A percentile compares a stretch with the other conserved stretches of the same genome.
Conservation (phyloP, 2,113 vertebrate genomes). For the Varanus komodoensis region DNA sequence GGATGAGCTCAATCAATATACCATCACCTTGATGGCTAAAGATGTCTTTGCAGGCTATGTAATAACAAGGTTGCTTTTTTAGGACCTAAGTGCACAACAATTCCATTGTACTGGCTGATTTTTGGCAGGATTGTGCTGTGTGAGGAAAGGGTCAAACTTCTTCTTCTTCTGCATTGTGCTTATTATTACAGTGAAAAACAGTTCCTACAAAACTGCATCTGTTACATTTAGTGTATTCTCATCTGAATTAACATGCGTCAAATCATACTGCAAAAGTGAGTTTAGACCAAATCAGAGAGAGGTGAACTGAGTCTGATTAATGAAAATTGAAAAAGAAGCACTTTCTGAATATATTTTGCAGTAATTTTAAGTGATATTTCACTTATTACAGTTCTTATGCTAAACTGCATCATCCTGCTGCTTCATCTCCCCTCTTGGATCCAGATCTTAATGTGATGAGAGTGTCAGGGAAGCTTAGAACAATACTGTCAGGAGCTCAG, state of each 20-base stretch:
- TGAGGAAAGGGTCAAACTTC: not conserved
- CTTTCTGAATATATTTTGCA: not conserved
- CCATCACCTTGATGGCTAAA: conserved; percentile 68
- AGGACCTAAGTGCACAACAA: not conserved
- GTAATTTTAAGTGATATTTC: not conserved
- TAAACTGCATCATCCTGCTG: not conserved
- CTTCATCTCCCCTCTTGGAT: no score
- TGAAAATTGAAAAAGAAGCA: not conserved
- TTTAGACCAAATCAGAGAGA: not conserved
- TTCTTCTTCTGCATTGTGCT: not conserved
- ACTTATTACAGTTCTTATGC: not conserved
- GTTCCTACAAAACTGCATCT: no score
- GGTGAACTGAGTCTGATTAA: not conserved
- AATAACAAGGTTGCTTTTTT: conserved; percentile 7
- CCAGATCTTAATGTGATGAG: no score
- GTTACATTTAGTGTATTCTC: not conserved
- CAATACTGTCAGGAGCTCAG: no score
- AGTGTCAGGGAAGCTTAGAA: no score
- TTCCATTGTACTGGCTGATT: not conserved
- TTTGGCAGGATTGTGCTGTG: not conserved
- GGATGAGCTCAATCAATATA: conserved; percentile 73
- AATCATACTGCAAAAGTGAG: not conserved
- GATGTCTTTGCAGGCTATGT: conserved; percentile 4
- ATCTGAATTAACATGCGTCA: not conserved
- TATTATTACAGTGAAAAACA: not conserved